Evolutionary conservation across 2,113 vertebrate species (phyloP).

Genomic region (Ceratotherium simum): DNA sequence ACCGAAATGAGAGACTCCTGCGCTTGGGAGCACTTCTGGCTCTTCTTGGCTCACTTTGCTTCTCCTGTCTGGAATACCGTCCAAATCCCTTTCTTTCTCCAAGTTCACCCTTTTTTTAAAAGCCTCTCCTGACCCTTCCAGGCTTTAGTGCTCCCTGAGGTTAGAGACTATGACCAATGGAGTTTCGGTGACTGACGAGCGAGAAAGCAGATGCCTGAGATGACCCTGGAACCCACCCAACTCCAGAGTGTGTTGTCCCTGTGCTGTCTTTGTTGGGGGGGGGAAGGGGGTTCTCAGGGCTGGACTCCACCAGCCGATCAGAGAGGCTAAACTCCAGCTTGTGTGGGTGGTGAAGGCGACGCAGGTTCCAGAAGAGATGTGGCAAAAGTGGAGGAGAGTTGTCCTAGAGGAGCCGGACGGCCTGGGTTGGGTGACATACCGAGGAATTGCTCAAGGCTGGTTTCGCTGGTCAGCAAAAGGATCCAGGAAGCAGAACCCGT

Average conservation of each 20-base stretch:
- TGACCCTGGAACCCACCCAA: neutral
- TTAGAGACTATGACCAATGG: neutral
- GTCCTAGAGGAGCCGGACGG: neutral
- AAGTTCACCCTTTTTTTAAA: constrained; percentile 10
- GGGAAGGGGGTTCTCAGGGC: neutral
- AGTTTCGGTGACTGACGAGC: neutral
- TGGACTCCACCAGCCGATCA: no score
- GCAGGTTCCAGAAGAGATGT: neutral
- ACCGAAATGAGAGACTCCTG: neutral
- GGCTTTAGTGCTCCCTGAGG: neutral
- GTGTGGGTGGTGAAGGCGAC: neutral
- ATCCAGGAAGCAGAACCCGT: constrained; percentile 7
- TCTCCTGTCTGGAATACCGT: neutral
- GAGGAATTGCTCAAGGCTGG: constrained; percentile 25
- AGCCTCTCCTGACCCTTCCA: neutral
- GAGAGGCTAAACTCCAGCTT: neutral
- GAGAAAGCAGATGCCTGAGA: neutral
- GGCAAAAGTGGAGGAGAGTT: neutral
- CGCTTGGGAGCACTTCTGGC: neutral
- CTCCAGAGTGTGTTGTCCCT: neutral
- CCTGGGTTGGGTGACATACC: neutral
- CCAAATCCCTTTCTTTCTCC: neutral
- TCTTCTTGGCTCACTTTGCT: neutral
- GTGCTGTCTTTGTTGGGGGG: neutral
- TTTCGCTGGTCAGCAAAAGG: constrained; percentile 1